A percentile compares a stretch with the other conserved stretches of the same genome.
These are phyloP conservation scores for Cistogaster globosa DNA, from an alignment of 2,888 invertebrate species.

Conservation along the genomic window DNA sequence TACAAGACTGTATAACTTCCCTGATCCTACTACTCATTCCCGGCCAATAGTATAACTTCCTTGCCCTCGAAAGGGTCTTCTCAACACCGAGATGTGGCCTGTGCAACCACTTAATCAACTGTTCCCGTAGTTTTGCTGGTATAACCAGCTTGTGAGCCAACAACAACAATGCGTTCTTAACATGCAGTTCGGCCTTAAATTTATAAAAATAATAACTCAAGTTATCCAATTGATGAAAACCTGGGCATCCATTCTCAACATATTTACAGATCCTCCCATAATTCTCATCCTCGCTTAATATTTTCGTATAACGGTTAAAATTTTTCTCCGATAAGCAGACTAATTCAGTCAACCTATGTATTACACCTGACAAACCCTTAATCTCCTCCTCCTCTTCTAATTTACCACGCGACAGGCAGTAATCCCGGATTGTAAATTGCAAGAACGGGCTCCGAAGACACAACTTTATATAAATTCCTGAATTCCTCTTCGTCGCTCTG, in stretches of 20 bases:
- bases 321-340: not conserved
- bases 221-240: not conserved
- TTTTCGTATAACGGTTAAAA: not conserved
- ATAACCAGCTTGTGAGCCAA: too few species aligned
- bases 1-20: too few species aligned
- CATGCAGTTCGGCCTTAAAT: not conserved
- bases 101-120: not conserved
- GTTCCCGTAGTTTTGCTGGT: not conserved
- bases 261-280: too few species aligned
- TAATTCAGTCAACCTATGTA: not conserved
- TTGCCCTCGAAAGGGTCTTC: not conserved
- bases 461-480: not conserved
- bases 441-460: not conserved
- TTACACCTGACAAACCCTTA: not conserved
- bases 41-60: too few species aligned
- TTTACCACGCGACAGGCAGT: not conserved
- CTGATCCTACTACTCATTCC: not conserved
- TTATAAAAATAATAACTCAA: not conserved
- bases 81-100: not conserved
- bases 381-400: not conserved
- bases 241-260: slow-evolving; percentile 3
- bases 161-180: too few species aligned
- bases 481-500: too few species aligned
- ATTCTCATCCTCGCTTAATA: too few species aligned
- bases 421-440: not conserved